Percentiles rank a stretch among this genome's conserved stretches.
Conservation (phyloP, 2,888 invertebrate species). For the Zaprionus obscuricornis region DNA sequence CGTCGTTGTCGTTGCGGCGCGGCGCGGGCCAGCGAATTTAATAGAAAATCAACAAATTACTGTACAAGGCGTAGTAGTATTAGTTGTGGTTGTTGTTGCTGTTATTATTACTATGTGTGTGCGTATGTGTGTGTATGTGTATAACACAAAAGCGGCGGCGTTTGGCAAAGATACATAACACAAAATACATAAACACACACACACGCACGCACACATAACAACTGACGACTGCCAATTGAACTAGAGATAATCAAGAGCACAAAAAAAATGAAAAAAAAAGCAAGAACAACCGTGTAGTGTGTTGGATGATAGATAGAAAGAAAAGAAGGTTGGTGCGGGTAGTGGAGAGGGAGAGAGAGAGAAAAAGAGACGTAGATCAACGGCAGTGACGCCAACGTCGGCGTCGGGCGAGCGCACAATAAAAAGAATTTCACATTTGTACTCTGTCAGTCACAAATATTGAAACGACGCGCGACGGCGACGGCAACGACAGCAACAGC, state of each 20-base stretch:
- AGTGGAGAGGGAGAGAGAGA: neutral
- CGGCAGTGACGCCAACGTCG: slow-evolving; percentile 58
- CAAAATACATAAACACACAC: slow-evolving; percentile 11
- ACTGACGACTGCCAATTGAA: slow-evolving; percentile 68
- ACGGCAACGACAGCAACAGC: neutral
- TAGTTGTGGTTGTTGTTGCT: slow-evolving; percentile 10
- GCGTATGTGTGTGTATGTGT: no score
- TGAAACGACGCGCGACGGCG: slow-evolving; percentile 36
- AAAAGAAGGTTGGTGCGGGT: slow-evolving; percentile 7
- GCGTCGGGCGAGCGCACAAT: slow-evolving; percentile 49
- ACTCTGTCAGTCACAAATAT: slow-evolving; percentile 73
- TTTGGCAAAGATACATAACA: slow-evolving; percentile 62
- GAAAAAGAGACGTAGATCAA: slow-evolving; percentile 21
- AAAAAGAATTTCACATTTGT: slow-evolving; percentile 75
- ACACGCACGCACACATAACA: slow-evolving; percentile 31
- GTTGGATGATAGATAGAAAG: neutral
- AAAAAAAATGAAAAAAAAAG: slow-evolving; percentile 31
- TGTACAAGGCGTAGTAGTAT: slow-evolving; percentile 17
- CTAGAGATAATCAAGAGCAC: slow-evolving; percentile 74
- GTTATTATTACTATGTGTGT: no score
- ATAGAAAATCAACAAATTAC: slow-evolving; percentile 32
- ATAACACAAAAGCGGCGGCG: slow-evolving; percentile 50
- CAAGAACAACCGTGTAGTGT: slow-evolving; percentile 11
- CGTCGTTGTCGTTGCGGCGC: no score
- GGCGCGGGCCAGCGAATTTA: slow-evolving; percentile 5